Base-by-base conservation (phyloP, 2,113 vertebrate species). In the Misgurnus mizolepis region DNA sequence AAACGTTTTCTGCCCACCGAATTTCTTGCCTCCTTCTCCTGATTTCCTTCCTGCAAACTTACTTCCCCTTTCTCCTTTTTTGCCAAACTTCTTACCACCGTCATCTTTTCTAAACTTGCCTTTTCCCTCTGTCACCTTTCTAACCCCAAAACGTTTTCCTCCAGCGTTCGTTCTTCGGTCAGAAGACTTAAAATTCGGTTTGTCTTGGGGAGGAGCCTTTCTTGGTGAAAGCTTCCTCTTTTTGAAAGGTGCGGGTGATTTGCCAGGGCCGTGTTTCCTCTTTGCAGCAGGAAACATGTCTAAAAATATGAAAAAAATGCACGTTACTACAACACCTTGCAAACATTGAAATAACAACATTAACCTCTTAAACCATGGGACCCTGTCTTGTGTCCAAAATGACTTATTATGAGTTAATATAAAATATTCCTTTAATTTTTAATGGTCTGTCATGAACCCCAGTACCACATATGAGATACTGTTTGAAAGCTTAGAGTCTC, bases 271-370 rank as follows among this genome's bases (percentile, higher is more conserved):
- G 0, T 39, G 72, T 49, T 88, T 92, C 80, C 83, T 90, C 78
- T 92, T 93, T 60, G 82, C 64, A 15, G 15, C 66, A 0, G 91
- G 90, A 74, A 95, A 95, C 83, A 95, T 92, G 73, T 92, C 94
- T 95, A 81, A 77, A 3, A 22, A 45, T 68, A 43, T n/a, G 5
- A 27, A 4, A 4, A 12, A 50, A 85, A 34, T 12, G 8, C 69
- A 70, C 9, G n/a, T 60, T n/a, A 40, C 27, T 34, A 3, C 27
- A 12, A 53, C 4, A 53, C 43, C 8, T 45, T 45, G 43, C 43
- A 53, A 2, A 12, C 15, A 14, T 34, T 34, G 27, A 34, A 34
- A 34, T 34, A 14, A 12, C 4, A 53, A 53, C 10, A 53, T 14
- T 53, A 22, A 22, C 22, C 22, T 22, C 22, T 22, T 22, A 22